These are phyloP conservation scores for Nilaparvata lugens DNA, from an alignment of 1,140 invertebrate species.

Conservation along the genomic window DNA sequence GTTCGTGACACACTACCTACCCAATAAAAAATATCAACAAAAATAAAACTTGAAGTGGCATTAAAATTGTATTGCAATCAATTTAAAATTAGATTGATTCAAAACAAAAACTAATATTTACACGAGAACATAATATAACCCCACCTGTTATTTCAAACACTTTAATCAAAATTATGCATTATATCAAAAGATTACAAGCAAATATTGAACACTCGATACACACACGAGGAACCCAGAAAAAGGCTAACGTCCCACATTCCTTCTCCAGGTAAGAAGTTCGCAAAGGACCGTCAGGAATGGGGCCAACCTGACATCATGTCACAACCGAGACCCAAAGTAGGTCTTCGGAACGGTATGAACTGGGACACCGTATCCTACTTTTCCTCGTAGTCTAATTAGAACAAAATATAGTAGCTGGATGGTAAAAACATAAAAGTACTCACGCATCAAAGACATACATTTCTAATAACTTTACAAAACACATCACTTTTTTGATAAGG, in stretches of 20 bases:
- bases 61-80: too few species aligned
- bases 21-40: too few species aligned
- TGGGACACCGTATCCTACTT: conserved; percentile 1
- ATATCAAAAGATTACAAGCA: too few species aligned
- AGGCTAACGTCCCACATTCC: conserved; percentile 1
- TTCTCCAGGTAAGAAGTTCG: conserved; percentile 4
- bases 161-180: too few species aligned
- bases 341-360: background rate
- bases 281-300: conserved; percentile 4
- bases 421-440: background rate
- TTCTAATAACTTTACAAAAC: background rate
- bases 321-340: background rate
- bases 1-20: too few species aligned
- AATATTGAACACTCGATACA: too few species aligned
- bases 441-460: background rate
- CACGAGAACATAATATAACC: too few species aligned
- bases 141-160: too few species aligned
- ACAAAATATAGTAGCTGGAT: background rate
- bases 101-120: too few species aligned
- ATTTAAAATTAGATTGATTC: too few species aligned
- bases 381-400: background rate
- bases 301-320: conserved; percentile 2
- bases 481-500: background rate
- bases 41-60: too few species aligned
- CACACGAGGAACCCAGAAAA: background rate